These are phyloP conservation scores for Chaetops frenatus DNA, from an alignment of 2,113 vertebrate species.

Conservation along the genomic window DNA sequence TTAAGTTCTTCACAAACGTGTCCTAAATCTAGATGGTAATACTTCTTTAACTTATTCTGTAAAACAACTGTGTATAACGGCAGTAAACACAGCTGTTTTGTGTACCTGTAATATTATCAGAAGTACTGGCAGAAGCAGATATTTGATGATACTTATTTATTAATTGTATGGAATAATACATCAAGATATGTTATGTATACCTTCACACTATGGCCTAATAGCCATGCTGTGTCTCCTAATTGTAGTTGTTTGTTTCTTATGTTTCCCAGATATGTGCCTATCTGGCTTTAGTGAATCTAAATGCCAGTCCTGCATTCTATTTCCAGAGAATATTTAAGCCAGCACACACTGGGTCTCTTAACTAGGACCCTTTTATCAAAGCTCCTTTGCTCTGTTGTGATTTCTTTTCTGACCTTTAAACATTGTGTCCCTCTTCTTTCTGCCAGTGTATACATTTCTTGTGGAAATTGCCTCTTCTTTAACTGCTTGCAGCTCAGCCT, in stretches of 20 bases:
- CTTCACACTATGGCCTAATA: not conserved
- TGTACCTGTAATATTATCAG: not conserved
- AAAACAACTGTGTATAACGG: not conserved
- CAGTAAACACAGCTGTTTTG: not conserved
- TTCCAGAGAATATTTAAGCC: not conserved
- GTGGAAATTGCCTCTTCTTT: not conserved
- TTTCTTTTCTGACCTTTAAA: not conserved
- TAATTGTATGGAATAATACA: not conserved
- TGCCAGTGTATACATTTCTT: not conserved
- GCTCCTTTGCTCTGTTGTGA: not conserved
- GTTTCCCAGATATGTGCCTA: rapidly evolving
- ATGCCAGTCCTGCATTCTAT: not conserved
- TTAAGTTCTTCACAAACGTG: not conserved
- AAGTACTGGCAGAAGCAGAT: not conserved
- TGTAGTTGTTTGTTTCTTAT: not conserved
- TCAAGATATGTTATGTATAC: not conserved
- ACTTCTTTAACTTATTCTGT: not conserved
- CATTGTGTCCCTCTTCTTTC: not conserved
- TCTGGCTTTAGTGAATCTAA: not conserved
- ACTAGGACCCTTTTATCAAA: not conserved
- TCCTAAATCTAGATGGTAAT: not conserved
- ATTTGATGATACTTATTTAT: not conserved
- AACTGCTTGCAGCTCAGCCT: not conserved
- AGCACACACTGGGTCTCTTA: not conserved
- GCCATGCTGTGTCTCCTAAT: not conserved